Evolutionary conservation across 2,113 vertebrate species (phyloP).

Genomic region (Peucedramus taeniatus): DNA sequence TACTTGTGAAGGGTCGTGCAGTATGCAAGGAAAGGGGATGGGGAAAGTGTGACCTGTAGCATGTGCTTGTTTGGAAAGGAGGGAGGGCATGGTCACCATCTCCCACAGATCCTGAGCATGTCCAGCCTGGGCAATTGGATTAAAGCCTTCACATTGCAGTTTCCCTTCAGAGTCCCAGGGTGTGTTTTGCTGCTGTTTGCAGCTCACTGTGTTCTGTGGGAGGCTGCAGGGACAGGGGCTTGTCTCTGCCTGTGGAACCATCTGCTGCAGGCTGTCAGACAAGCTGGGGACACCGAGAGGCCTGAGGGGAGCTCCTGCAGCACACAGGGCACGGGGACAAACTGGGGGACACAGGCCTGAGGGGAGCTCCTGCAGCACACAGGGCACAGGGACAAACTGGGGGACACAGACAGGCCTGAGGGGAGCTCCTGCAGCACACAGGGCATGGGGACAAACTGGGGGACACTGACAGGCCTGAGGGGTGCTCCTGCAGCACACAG

Average conservation of each 20-base stretch:
- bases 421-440: no score
- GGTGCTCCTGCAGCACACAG: no score
- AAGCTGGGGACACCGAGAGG: not conserved
- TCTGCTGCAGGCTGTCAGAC: not conserved
- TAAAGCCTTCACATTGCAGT: not conserved
- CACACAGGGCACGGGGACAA: no score
- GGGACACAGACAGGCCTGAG: no score
- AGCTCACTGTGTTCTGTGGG: not conserved
- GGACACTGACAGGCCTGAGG: no score
- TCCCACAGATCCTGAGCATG: not conserved
- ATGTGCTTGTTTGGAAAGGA: not conserved
- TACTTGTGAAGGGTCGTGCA: not conserved
- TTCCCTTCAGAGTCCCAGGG: not conserved
- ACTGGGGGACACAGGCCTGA: no score
- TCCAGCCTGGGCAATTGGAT: not conserved
- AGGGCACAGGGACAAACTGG: no score
- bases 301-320: no score
- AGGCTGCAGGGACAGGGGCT: not conserved
- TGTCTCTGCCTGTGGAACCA: not conserved
- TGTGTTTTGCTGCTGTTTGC: not conserved
- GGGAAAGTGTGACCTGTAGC: not conserved
- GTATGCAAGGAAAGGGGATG: not conserved
- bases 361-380: no score
- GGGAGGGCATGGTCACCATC: not conserved
- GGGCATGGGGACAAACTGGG: no score